phyloP scores from a whole-genome alignment of 2,113 vertebrate genomes.

The Litocranius walleri region DNA sequence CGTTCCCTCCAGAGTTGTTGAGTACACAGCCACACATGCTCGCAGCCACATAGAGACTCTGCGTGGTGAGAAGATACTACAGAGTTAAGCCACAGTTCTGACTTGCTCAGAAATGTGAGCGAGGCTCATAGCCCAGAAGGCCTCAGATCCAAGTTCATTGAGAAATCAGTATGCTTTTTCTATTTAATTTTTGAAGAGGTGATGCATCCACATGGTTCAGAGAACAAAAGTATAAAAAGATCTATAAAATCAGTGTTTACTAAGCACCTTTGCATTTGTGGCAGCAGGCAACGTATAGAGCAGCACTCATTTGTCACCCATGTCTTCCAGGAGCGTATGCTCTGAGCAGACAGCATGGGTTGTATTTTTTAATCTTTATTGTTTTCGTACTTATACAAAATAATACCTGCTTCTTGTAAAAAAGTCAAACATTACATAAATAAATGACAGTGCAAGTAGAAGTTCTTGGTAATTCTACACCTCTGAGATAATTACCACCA shows the following conservation, averaged over 20 bases:
- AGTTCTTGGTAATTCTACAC: background rate
- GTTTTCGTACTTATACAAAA: constrained; percentile 26
- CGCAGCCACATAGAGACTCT: background rate
- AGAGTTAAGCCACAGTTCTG: background rate
- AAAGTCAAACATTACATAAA: constrained; percentile 13
- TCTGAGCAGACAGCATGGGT: background rate
- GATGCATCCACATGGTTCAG: constrained; percentile 33
- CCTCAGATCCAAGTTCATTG: background rate
- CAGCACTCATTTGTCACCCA: background rate
- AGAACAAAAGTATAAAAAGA: constrained; percentile 32
- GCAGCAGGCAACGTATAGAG: background rate
- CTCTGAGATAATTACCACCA: background rate
- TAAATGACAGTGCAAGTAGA: background rate
- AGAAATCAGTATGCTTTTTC: constrained; percentile 21
- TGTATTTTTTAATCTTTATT: constrained; percentile 3
- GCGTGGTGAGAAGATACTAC: background rate
- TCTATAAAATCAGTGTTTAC: background rate
- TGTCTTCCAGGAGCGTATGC: constrained; percentile 13
- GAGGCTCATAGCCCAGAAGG: background rate
- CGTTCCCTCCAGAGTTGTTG: background rate
- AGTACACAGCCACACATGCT: background rate
- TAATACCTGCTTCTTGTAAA: constrained; percentile 24
- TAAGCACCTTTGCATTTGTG: background rate
- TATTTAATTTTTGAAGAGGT: constrained; percentile 40
- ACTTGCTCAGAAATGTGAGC: constrained; percentile 30